Base-by-base conservation (phyloP, 1,140 invertebrate species). In the Antheraea pernyi region DNA sequence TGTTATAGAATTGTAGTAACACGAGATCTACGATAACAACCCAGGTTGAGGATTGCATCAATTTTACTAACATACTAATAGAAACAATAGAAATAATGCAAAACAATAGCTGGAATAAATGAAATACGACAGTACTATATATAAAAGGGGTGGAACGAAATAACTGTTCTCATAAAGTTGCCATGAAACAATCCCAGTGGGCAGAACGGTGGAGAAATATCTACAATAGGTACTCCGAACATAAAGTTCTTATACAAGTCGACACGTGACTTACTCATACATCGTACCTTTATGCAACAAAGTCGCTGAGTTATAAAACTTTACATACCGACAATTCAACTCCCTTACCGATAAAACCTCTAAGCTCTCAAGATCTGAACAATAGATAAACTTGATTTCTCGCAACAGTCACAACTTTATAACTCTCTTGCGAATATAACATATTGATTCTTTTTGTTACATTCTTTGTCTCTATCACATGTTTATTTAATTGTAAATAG, bases 271-370 rank as follows among this genome's bases (percentile, higher is more conserved):
- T 65, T 65, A 30, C 22, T 30, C 22, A 30, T 30, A 65, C 46
- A 19, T 22, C 46, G 46, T 48, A 16, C 30, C 64, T 65, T 65
- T 65, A 48, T 65, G 64, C 64, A 65, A 48, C 18, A n/a, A 65
- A 48, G 64, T 65, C 36, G n/a, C 42, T 11, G 22, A 65, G 39
- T 65, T 53, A 65, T 65, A 65, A 65, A 53, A 65, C 64, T 65
- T 65, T 19, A 53, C 64, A 48, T 42, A 39, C 19, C 7, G 39
- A 65, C 30, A 63, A 18, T 19, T 22, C 42, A 53, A 42, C 46
- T 65, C 19, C 42, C 64, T 48, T 22, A n/a, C 64, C 61, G 11
- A 63, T 63, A 63, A 37, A 65, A 46, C 39, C 37, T 19, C 19
- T 30, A 39, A 19, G 46, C 64, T 42, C 42, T 19, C 18, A 46